Base-by-base conservation (phyloP, 2,888 invertebrate species). In the Noctua pronuba region DNA sequence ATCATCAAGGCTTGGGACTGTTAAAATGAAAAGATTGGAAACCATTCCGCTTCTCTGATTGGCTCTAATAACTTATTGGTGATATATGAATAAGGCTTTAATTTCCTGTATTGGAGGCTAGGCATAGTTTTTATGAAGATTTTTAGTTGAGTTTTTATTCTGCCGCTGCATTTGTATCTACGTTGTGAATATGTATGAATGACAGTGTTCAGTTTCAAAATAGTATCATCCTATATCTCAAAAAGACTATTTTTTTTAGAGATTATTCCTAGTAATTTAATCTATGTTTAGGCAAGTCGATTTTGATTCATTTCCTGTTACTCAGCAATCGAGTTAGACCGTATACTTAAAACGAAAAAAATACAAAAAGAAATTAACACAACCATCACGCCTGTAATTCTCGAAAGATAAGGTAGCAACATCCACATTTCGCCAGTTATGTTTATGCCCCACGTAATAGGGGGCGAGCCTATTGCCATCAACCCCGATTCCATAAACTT, bases 11-110 rank as follows among this genome's bases (percentile, higher is more conserved):
- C 60, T 64, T 28, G 68, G 44, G 28, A 72, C 79, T 46, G 62
- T 67, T 75, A 52, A 83, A 86, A 79, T 75, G 67, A 71, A 84
- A 73, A 84, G 55, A 52, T 62, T 49, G 69, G 24, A 49, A 6
- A 11, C 69, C 62, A 58, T 64, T 68, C 35, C 52, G 64, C 35
- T 49, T 73, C 77, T 13, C 49, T 77, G 64, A 77, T 84, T 81
- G 73, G 52, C 21, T 82, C 64, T 66, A 11, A 71, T 65, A 66
- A 75, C 2, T 68, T 68, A 55, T 68, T 62, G 62, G 21, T 55
- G 46, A 73, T 44, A 64, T 75, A 62, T 64, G 65, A 49, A 75
- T 35, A 75, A 46, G 44, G 10, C 21, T 41, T 79, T 44, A 11
- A 70, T 77, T 79, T 70, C 70, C 79, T 31, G 35, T 52, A 24